A percentile compares a stretch with the other conserved stretches of the same genome.
phyloP scores from a whole-genome alignment of 2,797 vertebrate genomes.

The Mus caroli region DNA sequence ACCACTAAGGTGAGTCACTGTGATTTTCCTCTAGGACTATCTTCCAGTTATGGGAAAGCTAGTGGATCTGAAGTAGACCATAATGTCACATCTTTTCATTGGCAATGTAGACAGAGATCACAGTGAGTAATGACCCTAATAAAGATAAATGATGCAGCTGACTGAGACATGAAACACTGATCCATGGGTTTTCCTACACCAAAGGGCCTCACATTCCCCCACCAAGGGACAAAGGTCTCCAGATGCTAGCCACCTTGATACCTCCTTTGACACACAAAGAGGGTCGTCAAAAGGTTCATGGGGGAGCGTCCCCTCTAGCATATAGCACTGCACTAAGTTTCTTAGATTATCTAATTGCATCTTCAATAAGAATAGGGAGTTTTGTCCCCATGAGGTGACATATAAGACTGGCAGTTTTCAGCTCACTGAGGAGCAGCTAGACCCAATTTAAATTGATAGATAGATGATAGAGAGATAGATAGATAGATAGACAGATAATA shows the following conservation, averaged over 20 bases:
- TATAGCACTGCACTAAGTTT: constrained; percentile 18
- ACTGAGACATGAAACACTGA: not conserved
- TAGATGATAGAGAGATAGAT: not conserved
- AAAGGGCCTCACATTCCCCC: not conserved
- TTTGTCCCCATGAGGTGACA: constrained; percentile 14
- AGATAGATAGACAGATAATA: not conserved
- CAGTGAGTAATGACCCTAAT: not conserved
- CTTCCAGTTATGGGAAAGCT: not conserved
- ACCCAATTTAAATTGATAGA: not conserved
- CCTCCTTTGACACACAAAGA: constrained; percentile 45
- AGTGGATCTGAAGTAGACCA: not conserved
- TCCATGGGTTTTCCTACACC: not conserved
- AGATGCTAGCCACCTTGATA: not conserved
- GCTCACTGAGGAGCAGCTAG: not conserved
- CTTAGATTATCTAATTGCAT: constrained; percentile 41
- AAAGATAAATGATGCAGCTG: constrained; percentile 37
- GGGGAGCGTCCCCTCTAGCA: not conserved
- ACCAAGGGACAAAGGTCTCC: not conserved
- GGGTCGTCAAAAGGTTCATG: constrained; percentile 22
- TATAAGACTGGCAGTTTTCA: constrained; percentile 49
- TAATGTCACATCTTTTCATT: not conserved
- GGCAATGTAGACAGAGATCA: not conserved
- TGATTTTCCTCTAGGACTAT: constrained; percentile 57
- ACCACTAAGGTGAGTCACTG: not conserved
- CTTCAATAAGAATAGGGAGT: constrained; percentile 46